Evolutionary conservation across 2,797 vertebrate species (phyloP), one percentile per base, ranked within the genome.

Genomic region (Meda fulgida): DNA sequence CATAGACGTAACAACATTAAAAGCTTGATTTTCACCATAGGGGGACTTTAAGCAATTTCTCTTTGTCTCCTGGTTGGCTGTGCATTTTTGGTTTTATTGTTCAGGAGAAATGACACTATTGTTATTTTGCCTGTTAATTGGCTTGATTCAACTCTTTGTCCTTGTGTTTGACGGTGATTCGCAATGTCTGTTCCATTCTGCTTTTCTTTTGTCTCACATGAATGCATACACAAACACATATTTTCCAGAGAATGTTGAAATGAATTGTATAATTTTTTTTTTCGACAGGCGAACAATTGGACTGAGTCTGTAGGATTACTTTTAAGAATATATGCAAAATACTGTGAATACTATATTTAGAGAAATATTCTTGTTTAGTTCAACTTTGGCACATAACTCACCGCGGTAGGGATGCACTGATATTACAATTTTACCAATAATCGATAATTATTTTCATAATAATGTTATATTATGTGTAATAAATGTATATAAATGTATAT

Each of bases 131-230:
- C 38, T 7, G 58, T 73, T 82, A 82, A 82, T 82, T 82, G 55
- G 23, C 80, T 82, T 82, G 43, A 65, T 73, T 82, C 36, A 82
- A 60, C 55, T 48, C 55, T 73, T 82, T 73, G 69, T 73, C 55
- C 55, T 82, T 82, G 71, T 65, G 53, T 82, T 82, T 82, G 69
- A 60, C 16, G 67, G 69, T 81, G 80, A 73, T 53, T 48, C 80
- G 63, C 29, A 10, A 46, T 73, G 70, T 48, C 53, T 63, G 38
- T n/a, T 21, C n/a, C 51, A 55, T 70, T 43, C 67, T 81, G n/a
- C 34, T 34, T 63, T n/a, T 60, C n/a, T 29, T 38, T 65, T 65
- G 34, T 16, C 67, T 58, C 14, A 8, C 79, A 55, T 29, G 18
- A 29, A 34, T 55, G 51, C 29, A 48, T 31, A 66, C 60, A 46